These are phyloP conservation scores for Cotesia congregata DNA, from an alignment of 2,888 invertebrate genomes.

Conservation along the genomic window DNA sequence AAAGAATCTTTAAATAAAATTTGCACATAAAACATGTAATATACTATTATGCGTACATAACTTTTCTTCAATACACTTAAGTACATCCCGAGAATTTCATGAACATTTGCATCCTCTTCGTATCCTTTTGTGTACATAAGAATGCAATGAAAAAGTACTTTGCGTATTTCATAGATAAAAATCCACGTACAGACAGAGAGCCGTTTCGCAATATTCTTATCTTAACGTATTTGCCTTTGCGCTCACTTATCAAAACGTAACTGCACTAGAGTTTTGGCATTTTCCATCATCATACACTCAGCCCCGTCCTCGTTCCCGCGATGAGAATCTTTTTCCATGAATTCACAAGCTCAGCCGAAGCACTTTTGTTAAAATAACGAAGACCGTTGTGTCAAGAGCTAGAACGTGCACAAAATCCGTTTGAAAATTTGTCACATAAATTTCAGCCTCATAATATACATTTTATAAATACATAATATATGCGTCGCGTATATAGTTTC, in stretches of 20 bases:
- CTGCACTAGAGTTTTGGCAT: background rate
- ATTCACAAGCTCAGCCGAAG: background rate
- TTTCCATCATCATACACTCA: background rate
- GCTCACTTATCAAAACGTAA: background rate
- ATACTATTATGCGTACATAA: background rate
- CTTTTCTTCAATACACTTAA: background rate
- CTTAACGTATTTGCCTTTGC: background rate
- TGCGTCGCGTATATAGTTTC: background rate
- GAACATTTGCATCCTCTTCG: background rate
- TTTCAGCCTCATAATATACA: background rate
- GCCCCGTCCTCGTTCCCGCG: background rate
- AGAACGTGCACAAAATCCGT: background rate
- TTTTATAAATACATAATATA: background rate
- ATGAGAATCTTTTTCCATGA: background rate
- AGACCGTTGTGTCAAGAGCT: background rate
- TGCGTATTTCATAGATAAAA: background rate
- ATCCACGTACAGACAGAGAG: background rate
- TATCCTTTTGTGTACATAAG: slow-evolving; percentile 3
- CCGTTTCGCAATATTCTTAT: background rate
- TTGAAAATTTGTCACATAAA: background rate
- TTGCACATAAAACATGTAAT: too few species aligned
- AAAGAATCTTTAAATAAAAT: too few species aligned
- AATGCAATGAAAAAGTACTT: slow-evolving; percentile 5
- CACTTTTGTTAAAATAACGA: slow-evolving; percentile 1
- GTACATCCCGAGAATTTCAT: background rate